phyloP scores from a whole-genome alignment of 2,888 invertebrate genomes.

The Rutpela maculata region DNA sequence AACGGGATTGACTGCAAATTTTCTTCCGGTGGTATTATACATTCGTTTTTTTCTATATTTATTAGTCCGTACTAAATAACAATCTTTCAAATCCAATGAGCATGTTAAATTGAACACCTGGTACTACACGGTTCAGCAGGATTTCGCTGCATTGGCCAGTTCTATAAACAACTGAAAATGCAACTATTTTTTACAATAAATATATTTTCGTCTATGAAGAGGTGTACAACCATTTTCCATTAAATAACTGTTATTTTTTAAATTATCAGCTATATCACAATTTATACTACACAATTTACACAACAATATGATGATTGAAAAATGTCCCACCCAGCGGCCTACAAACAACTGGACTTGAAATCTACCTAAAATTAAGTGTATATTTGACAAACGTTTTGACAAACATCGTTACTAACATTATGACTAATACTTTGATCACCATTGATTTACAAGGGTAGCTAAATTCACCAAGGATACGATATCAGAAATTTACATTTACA shows the following conservation, averaged over 20 bases:
- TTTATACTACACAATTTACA: conserved; percentile 54
- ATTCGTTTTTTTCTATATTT: background rate
- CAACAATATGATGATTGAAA: conserved; percentile 52
- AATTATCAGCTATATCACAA: conserved; percentile 51
- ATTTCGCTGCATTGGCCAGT: conserved; percentile 33
- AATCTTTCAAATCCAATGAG: conserved; percentile 31
- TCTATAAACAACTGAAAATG: conserved; percentile 38
- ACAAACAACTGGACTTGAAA: conserved; percentile 23
- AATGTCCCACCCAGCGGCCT: conserved; percentile 43
- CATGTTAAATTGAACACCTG: conserved; percentile 33
- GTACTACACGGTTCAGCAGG: conserved; percentile 12
- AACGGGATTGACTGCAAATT: background rate
- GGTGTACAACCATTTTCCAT: conserved; percentile 47
- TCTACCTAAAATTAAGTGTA: background rate
- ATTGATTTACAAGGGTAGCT: background rate
- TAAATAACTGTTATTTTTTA: conserved; percentile 44
- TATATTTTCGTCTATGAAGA: conserved; percentile 45
- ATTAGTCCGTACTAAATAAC: background rate
- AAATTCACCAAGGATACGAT: background rate
- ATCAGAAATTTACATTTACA: background rate
- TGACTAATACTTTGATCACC: too few species aligned
- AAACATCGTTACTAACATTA: too few species aligned
- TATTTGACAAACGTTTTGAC: too few species aligned
- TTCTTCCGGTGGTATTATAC: background rate
- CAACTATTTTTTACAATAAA: conserved; percentile 43